Base-by-base conservation (phyloP, 2,888 invertebrate genomes). In the Athalia circularis region DNA sequence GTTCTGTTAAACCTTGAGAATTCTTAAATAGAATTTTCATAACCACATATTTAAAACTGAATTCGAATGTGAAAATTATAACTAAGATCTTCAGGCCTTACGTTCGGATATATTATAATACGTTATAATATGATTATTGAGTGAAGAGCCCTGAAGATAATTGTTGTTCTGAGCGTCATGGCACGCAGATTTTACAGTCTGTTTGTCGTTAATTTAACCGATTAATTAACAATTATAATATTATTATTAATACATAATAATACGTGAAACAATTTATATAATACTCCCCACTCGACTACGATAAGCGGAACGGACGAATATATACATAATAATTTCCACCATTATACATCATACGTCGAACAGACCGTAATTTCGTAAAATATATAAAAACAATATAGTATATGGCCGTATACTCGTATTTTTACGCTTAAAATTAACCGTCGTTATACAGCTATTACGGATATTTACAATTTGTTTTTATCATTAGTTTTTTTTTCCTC, bases 381-480 rank as follows among this genome's bases (percentile, higher is more conserved):
- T 45, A 47, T 43, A 48, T 48, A 48, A 50, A 52, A 52, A 79
- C 65, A 68, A 78, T 80, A 81, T 29, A 78, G 79, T 81, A 78
- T 81, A 79, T 81, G 82, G 82, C 84, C 84, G 84, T 84, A 84
- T 84, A 84, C 84, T 84, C 82, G 82, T 84, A 84, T 82, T 83
- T 80, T 81, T 80, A 79, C 68, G 61, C 65, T 80, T 82, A 82
- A 79, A 83, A 82, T 82, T 45, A 72, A n/a, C 47, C 47, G 61
- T 43, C 45, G 43, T 52, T 65, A 11, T n/a, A 48, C 13, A 68
- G 54, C 68, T 57, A 81, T 77, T 70, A 82, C 80, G 81, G 80
- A 81, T 87, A 87, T 87, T 86, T 87, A 87, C 87, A 87, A 76
- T 57, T 72, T 80, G 80, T 82, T 82, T 82, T 82, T 67, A 67